These are phyloP conservation scores for Pachyramphus minor DNA, from an alignment of 2,113 vertebrate genomes.

Conservation along the genomic window DNA sequence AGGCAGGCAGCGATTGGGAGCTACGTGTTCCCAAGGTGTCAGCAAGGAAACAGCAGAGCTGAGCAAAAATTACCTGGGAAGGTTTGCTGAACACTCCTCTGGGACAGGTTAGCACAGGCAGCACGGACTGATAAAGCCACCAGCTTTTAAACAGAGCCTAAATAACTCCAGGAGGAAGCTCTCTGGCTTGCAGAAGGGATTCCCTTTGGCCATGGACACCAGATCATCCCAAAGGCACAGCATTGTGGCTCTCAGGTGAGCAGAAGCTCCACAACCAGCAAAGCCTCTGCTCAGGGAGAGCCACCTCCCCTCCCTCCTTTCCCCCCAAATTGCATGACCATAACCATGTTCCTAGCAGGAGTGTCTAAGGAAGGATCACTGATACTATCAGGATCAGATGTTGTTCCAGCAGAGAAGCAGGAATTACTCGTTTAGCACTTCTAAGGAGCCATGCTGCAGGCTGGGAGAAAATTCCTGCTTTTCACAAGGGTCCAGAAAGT, in stretches of 20 bases:
- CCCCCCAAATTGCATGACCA: neutral
- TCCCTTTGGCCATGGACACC: neutral
- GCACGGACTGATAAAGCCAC: neutral
- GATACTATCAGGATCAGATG: neutral
- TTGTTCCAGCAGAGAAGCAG: slow-evolving; percentile 33
- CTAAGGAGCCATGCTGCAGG: slow-evolving; percentile 42
- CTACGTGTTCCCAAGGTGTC: neutral
- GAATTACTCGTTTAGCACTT: slow-evolving; percentile 32
- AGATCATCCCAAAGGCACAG: neutral
- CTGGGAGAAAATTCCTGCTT: slow-evolving; percentile 38
- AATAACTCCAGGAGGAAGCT: neutral
- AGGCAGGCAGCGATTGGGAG: neutral
- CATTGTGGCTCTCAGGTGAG: neutral
- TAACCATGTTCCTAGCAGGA: neutral
- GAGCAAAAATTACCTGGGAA: neutral
- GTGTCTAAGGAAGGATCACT: neutral
- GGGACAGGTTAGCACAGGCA: neutral
- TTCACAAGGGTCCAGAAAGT: slow-evolving; percentile 13
- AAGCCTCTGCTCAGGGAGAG: neutral
- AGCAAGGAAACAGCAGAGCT: neutral
- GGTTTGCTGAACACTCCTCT: neutral
- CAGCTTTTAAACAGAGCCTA: neutral
- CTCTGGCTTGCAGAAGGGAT: neutral
- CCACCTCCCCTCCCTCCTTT: neutral
- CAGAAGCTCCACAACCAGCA: neutral